Percentiles rank a stretch among this genome's conserved stretches.
These are phyloP conservation scores for Rotaria sp. DNA, from an alignment of 2,888 invertebrate species.

Conservation along the genomic window DNA sequence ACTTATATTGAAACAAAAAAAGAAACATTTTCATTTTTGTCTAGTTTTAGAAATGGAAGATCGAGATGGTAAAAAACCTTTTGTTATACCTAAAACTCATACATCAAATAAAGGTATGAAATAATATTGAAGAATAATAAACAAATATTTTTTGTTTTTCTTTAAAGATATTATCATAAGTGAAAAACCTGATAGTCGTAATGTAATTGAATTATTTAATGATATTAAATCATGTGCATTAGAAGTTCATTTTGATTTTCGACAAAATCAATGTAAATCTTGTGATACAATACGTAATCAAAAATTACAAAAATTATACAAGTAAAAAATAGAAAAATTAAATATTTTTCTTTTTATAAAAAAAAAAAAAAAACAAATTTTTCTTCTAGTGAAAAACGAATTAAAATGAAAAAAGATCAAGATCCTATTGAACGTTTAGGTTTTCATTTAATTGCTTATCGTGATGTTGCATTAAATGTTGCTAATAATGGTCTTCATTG, in stretches of 20 bases:
- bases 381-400: not conserved
- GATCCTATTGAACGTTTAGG: not conserved
- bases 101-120: not conserved
- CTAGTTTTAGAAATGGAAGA: not conserved
- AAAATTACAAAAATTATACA: not conserved
- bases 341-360: not conserved
- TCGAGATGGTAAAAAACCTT: not conserved
- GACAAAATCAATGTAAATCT: not conserved
- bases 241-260: not conserved
- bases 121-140: not conserved
- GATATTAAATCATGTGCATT: slow-evolving; percentile 15
- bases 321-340: not conserved
- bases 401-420: slow-evolving; percentile 2
- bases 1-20: no score
- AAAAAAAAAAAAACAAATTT: not conserved
- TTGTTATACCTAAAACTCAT: not conserved
- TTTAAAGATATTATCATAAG: not conserved
- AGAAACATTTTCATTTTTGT: not conserved
- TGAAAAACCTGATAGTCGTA: not conserved
- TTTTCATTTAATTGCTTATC: not conserved
- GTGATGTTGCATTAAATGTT: not conserved
- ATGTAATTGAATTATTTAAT: not conserved
- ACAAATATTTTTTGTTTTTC: not conserved
- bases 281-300: not conserved
- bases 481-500: not conserved